Evolutionary conservation across 2,888 invertebrate genomes (phyloP), one percentile per base, ranked within the genome.

Genomic region (Lysandra coridon): DNA sequence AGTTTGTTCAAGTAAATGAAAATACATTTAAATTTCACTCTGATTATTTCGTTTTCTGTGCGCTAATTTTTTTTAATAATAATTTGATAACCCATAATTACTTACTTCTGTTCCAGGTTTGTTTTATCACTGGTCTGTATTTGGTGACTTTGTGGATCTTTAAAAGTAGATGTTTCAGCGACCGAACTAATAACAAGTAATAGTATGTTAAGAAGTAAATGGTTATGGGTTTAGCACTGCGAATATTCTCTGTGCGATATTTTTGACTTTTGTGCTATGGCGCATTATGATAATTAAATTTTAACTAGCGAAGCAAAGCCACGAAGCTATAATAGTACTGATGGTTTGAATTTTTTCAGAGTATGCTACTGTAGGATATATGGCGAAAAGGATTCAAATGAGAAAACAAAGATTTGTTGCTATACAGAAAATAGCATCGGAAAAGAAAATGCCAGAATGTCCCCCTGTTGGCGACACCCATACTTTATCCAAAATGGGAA

Each of bases 331-430:
- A 33, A 76, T 14, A 57, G 6, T 53, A 76, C 53, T 57, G 37
- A 76, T 33, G 53, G 33, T 88, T 83, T 87, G 85, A 85, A 83
- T 90, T 85, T 88, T 95, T 95, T 84, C 96, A 98, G 99, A 99
- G 95, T 99, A 99, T 94, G 99, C 99, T 84, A 98, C 99, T 84
- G 99, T 99, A 86, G 99, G 99, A 84, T 99, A 99, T 95, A 98
- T 99, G 97, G 98, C 98, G 85, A 99, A 99, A 95, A 96, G 98
- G 93, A 98, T 99, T 94, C 98, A 98, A 93, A 98, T 99, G 98
- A 96, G 98, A 90, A 98, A 98, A 95, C 98, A 98, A 92, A 96
- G 98, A 90, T 98, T 98, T 94, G 95, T 97, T 90, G 97, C 97
- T 81, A 97, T 98, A 87, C 98, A 98, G 91, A 98, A 98, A 95